Evolutionary conservation across 2,797 vertebrate species (phyloP).

Genomic region (Pseudochromis fuscus): DNA sequence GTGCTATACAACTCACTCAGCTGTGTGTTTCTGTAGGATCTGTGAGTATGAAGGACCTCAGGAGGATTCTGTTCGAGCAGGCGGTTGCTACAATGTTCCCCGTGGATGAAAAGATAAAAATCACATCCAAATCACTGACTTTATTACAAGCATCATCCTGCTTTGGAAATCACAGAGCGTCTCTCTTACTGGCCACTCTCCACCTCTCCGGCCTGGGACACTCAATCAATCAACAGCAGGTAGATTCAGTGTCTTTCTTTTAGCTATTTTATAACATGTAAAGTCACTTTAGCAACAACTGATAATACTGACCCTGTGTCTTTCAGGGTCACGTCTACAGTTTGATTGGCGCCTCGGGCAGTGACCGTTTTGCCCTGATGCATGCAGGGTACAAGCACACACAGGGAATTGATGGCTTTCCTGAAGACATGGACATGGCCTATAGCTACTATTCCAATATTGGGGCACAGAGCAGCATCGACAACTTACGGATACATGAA

Average conservation of each 20-base stretch:
- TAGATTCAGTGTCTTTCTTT: constrained; percentile 56
- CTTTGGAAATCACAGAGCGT: constrained; percentile 90
- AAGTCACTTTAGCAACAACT: background rate
- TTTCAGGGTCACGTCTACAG: constrained; percentile 93
- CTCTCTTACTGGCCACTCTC: constrained; percentile 89
- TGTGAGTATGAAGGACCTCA: constrained; percentile 58
- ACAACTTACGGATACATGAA: constrained; percentile 80
- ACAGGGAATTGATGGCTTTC: constrained; percentile 90
- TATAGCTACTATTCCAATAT: constrained; percentile 92
- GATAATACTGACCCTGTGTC: constrained; percentile 46
- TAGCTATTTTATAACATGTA: background rate
- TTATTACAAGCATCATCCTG: constrained; percentile 89
- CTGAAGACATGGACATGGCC: constrained; percentile 87
- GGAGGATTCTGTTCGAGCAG: constrained; percentile 84
- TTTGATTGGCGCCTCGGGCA: constrained; percentile 88
- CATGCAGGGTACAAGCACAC: constrained; percentile 95
- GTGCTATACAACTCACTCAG: background rate
- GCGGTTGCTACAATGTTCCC: constrained; percentile 78
- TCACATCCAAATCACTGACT: constrained; percentile 70
- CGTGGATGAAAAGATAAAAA: constrained; percentile 56
- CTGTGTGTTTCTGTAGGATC: constrained; percentile 52
- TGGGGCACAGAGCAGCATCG: constrained; percentile 86
- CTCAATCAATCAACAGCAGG: constrained; percentile 85
- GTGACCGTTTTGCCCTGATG: constrained; percentile 90
- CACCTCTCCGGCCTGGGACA: constrained; percentile 87